Evolutionary conservation across 2,113 vertebrate genomes (phyloP).

Genomic region (Myrmecophaga tridactyla): DNA sequence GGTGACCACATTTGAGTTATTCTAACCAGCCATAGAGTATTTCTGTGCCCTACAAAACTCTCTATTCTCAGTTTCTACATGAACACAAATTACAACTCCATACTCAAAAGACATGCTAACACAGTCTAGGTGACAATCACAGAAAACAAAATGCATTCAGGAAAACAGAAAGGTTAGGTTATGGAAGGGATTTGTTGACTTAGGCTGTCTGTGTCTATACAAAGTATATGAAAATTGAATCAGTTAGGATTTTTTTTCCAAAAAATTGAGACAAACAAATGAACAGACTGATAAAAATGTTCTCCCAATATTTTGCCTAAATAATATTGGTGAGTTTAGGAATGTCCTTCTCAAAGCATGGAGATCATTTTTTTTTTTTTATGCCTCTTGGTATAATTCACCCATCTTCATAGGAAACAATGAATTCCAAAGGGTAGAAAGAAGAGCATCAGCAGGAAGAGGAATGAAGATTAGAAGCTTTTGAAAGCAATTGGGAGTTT

Average conservation of each 20-base stretch:
- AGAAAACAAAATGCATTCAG: background rate
- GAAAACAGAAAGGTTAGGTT: background rate
- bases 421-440: background rate
- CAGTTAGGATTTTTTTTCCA: background rate
- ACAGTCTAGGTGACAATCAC: background rate
- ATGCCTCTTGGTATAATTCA: background rate
- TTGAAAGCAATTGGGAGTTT: background rate
- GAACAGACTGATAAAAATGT: background rate
- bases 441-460: background rate
- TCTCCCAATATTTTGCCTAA: background rate
- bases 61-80: background rate
- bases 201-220: background rate
- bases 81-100: background rate
- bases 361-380: background rate
- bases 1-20: background rate
- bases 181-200: background rate
- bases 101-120: background rate
- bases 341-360: background rate
- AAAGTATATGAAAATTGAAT: background rate
- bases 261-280: conserved; percentile 12
- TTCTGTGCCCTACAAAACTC: background rate
- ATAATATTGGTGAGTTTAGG: background rate
- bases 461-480: background rate
- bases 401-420: background rate
- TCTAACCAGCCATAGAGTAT: background rate